Evolutionary conservation across 2,888 invertebrate genomes (phyloP).

Genomic region (Adelphocoris suturalis): DNA sequence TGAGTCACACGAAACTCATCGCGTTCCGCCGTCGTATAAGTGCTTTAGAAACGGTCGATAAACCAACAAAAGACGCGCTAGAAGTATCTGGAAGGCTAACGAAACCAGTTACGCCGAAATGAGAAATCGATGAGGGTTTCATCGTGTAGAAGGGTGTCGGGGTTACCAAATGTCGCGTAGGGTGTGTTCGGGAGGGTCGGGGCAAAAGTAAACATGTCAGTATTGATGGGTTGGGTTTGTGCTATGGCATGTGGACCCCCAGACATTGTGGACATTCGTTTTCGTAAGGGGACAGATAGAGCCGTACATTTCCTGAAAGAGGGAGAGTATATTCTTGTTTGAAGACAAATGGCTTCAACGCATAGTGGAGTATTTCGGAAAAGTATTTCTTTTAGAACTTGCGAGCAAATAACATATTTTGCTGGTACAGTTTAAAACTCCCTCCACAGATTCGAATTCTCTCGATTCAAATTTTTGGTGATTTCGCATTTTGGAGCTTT

Average conservation of each 20-base stretch:
- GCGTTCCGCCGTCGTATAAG: constrained; percentile 28
- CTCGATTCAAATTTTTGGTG: no score
- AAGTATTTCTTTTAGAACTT: no score
- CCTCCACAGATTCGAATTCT: no score
- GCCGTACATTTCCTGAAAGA: not conserved
- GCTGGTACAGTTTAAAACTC: no score
- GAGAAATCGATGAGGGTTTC: constrained; percentile 29
- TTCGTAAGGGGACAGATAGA: not conserved
- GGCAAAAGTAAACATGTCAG: constrained; percentile 29
- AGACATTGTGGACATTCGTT: not conserved
- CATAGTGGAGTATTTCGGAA: no score
- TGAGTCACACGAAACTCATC: constrained; percentile 51
- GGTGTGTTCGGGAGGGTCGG: constrained; percentile 1
- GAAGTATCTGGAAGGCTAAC: constrained; percentile 14
- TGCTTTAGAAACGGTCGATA: constrained; percentile 50
- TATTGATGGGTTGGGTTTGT: constrained; percentile 6
- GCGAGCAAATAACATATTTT: no score
- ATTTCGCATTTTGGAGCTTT: no score
- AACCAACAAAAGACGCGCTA: constrained; percentile 32
- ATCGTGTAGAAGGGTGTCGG: not conserved
- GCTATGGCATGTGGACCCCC: not conserved
- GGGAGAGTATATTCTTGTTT: not conserved
- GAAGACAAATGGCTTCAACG: no score
- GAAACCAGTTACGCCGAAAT: constrained; percentile 20
- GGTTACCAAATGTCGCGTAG: constrained; percentile 28